Base-by-base conservation (phyloP, 2,113 vertebrate species). In the Anarrhichthys ocellatus region DNA sequence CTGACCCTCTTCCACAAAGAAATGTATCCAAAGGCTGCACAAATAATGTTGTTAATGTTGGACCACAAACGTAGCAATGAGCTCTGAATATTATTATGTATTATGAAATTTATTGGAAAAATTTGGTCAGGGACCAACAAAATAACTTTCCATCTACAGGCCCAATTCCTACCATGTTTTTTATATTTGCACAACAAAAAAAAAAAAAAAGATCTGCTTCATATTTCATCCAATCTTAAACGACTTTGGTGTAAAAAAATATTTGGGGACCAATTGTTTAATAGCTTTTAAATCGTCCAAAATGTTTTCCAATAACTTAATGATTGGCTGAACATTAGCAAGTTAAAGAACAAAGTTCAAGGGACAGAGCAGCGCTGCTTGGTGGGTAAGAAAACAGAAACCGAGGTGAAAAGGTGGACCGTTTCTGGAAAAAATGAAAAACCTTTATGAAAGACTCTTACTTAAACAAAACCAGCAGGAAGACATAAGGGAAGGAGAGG, bases 1-100 rank as follows among this genome's bases (percentile, higher is more conserved):
- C 46, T 65, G 38, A 76, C 75, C 58, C 52, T 66, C 76, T 76
- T 72, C 24, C 4, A 63, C n/a, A 40, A 68, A 65, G 6, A 36
- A 32, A 6, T 54, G 0, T 9, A 9, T 27, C 27, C 34, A 32
- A 34, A 27, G 5, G 22, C 59, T 62, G 34, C 36, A 38, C 20
- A 62, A 38, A 64, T 74, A 15, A 70, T 29, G 22, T 5, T 29
- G 50, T 54, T 38, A 61, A 10, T 54, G 56, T 54, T 46, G 11
- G 36, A 67, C 27, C 29, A 18, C 14, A 18, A 24, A 67, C 18
- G 8, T 20, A 44, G 32, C 29, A 36, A 13, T 22, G 42, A 13
- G 9, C 29, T 34, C 63, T 27, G 54, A 27, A 27, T 27, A 24
- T 27, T 58, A 27, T 56, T 56, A 24, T 56, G 27, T 13, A 56